Percentiles rank a stretch among this genome's conserved stretches.
These are phyloP conservation scores for Ligdia adustata DNA, from an alignment of 2,888 invertebrate species.

Conservation along the genomic window DNA sequence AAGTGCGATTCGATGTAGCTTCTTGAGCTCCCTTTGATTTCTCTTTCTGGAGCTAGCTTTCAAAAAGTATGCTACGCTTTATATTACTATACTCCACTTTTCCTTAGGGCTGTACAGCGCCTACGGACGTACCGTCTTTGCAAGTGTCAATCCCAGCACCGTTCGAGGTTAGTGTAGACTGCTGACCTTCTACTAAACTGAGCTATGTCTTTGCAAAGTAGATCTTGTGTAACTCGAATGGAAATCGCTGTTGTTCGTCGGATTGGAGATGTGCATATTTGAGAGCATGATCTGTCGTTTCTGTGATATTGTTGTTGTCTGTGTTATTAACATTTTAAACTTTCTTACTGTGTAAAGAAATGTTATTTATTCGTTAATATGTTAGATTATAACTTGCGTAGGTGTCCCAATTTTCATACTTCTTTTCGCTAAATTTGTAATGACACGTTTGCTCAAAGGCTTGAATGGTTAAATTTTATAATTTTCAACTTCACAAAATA, in stretches of 20 bases:
- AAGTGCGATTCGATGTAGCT: not conserved
- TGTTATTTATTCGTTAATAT: not conserved
- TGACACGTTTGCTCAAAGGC: too few relatives aligned
- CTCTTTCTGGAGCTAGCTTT: not conserved
- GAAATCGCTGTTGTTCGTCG: conserved; percentile 8
- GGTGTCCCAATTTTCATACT: too few relatives aligned
- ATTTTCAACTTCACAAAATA: too few relatives aligned
- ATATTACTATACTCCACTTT: conserved; percentile 21
- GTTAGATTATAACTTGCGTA: too few relatives aligned
- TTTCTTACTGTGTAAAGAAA: not conserved
- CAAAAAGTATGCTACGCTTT: conserved; percentile 9
- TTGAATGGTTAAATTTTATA: too few relatives aligned
- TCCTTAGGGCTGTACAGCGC: conserved; percentile 27
- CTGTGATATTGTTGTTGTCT: conserved; percentile 8
- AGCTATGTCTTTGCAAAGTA: conserved; percentile 30
- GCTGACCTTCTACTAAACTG: conserved; percentile 19
- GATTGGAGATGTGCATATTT: conserved; percentile 17
- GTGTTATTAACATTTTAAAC: too few relatives aligned
- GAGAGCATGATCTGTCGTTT: conserved; percentile 25
- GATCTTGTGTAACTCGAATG: conserved; percentile 16
- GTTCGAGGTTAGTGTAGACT: conserved; percentile 21
- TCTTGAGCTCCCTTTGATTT: not conserved
- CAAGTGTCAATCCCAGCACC: conserved; percentile 22
- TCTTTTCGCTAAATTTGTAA: too few relatives aligned
- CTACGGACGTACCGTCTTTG: conserved; percentile 21